Base-by-base conservation (phyloP, 2,797 vertebrate species). In the Ptychadena robeensis region DNA sequence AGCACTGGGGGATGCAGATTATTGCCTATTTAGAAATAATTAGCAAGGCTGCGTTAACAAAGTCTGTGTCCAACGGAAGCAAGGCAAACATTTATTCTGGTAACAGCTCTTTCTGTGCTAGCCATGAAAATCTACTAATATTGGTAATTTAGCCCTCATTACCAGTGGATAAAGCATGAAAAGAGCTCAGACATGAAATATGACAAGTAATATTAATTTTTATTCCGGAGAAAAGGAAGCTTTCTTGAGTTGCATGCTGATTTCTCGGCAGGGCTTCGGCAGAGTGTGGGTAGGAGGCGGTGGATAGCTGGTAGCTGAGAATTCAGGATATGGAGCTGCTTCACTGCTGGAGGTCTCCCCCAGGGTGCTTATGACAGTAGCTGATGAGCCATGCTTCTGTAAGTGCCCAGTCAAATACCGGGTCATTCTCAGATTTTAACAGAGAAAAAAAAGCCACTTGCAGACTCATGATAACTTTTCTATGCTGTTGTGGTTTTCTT, bases 11-110 rank as follows among this genome's bases (percentile, higher is more conserved):
- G 90, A 95, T 94, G 94, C 93, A 94, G 94, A 95, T 95, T 95
- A 95, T 95, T 94, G 93, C 94, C 94, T 95, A 94, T 95, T 95
- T 95, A 95, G 94, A 95, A 95, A 95, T 95, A 94, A 95, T 95
- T 95, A 95, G 94, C 94, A 94, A 94, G 93, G 93, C 94, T 93
- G 94, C 94, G 94, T 95, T 95, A 95, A 93, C 91, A 93, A 91
- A 94, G 93, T 91, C 91, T 94, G 93, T 94, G 94, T 95, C 94
- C 94, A 94, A 95, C 92, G 92, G 93, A 94, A 95, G 93, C 93
- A 95, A 94, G 93, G 92, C 94, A 95, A 95, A 95, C 94, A 95
- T 95, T 95, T 95, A 95, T 94, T 94, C 94, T 95, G 91, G 93
- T 94, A 94, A 94, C 94, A 94, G 94, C 94, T 94, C 93, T 94